Base-by-base conservation (phyloP, 2,888 invertebrate genomes). In the Deroplatys truncata region DNA sequence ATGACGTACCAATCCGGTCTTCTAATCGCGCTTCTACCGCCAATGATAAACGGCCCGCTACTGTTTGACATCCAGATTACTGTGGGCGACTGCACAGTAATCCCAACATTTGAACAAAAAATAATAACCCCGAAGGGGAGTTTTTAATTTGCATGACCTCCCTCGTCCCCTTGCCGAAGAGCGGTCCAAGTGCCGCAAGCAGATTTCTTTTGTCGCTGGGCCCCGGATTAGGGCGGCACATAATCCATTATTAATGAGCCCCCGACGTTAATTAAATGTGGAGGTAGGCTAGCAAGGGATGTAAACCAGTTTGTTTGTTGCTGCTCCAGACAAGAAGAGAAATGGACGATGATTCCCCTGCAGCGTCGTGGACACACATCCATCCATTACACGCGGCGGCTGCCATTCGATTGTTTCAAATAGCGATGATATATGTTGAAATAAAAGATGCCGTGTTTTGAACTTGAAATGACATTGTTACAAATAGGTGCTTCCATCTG, bases 351-450 rank as follows among this genome's bases (percentile, higher is more conserved):
- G 20, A n/a, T 88, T 35, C n/a, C 15, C 90, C 84, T 83, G 90
- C 35, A 49, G 89, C 25, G 90, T 56, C 20, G 7, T 31, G 15
- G 83, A 20, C 56, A 49, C 85, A 84, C 88, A 89, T 88, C 90
- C 87, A 89, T 90, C 90, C 89, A 90, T 88, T 90, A 89, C 88
- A 35, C 28, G 28, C 84, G 89, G 87, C 86, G 84, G 86, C 86
- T 85, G 56, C 29, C 28, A 28, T 85, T 83, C 90, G 86, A 89
- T 89, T 89, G 89, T 89, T 89, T 89, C 84, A 88, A 89, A 88
- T 49, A 72, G 13, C 82, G 49, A 86, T 86, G 86, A 86, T 86
- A 56, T 82, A 86, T 86, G 86, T 86, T 72, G 28, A 82, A 86
- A 86, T 86, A 86, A 82, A 86, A 86, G 56, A 72, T 86, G 29